Evolutionary conservation across 37 sponge, comb jelly and placozoan species (phyloP).

Genomic region (Ianthella basta): DNA sequence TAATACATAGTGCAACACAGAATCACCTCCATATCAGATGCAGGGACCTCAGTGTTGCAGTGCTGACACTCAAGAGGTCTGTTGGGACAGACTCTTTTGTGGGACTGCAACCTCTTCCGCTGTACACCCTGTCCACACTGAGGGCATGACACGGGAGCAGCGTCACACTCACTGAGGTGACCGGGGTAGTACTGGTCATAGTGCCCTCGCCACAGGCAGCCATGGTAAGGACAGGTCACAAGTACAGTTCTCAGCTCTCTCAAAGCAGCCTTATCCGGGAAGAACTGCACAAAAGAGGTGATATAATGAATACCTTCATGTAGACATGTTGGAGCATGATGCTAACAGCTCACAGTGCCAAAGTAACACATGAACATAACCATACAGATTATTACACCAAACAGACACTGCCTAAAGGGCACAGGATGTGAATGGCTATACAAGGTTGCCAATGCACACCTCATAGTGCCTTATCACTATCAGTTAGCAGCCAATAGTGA

Average conservation of each 20-base stretch:
- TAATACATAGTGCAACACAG: too few relatives aligned
- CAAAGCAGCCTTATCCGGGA: slow-evolving; percentile 68
- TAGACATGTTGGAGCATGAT: too few relatives aligned
- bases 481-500: background rate
- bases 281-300: slow-evolving; percentile 4
- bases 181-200: slow-evolving; percentile 37
- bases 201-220: slow-evolving; percentile 74
- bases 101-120: slow-evolving; percentile 31
- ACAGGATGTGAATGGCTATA: too few relatives aligned
- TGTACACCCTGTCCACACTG: slow-evolving; percentile 33
- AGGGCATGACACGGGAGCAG: slow-evolving; percentile 41
- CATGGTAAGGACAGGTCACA: slow-evolving; percentile 39
- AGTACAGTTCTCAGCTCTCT: slow-evolving; percentile 42
- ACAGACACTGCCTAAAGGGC: too few relatives aligned
- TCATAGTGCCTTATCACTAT: too few relatives aligned
- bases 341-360: too few relatives aligned
- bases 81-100: slow-evolving; percentile 39
- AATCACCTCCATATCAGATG: slow-evolving; percentile 46
- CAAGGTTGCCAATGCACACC: too few relatives aligned
- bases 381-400: too few relatives aligned
- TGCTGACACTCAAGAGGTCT: slow-evolving; percentile 39
- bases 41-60: slow-evolving; percentile 31
- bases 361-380: too few relatives aligned
- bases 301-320: too few relatives aligned
- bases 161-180: slow-evolving; percentile 42